Evolutionary conservation across 2,888 invertebrate species (phyloP).

Genomic region (Oscheius myriophilus): DNA sequence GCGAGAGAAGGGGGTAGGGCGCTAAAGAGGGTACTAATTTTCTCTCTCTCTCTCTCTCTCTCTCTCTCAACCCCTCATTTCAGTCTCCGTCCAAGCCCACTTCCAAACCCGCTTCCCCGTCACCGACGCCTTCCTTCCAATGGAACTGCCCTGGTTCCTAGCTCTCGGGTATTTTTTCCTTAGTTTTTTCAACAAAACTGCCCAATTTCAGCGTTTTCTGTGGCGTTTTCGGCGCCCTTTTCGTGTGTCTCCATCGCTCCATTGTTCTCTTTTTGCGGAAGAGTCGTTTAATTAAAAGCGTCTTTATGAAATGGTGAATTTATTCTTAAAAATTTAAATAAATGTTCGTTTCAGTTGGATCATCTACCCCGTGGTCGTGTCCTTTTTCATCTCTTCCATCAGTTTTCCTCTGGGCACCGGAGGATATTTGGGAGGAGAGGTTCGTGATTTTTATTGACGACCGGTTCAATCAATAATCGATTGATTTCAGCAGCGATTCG

Average conservation of each 20-base stretch:
- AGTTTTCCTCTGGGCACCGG: slow-evolving; percentile 92
- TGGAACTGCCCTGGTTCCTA: slow-evolving; percentile 92
- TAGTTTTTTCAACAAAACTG: background rate
- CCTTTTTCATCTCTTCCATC: slow-evolving; percentile 84
- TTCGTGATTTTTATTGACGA: too few species aligned
- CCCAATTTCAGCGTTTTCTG: slow-evolving; percentile 54
- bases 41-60: background rate
- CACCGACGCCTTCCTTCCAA: slow-evolving; percentile 90
- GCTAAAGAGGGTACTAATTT: too few species aligned
- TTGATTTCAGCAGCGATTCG: slow-evolving; percentile 56
- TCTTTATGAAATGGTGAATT: slow-evolving; percentile 64
- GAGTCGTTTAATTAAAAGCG: slow-evolving; percentile 59
- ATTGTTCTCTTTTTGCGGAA: slow-evolving; percentile 65
- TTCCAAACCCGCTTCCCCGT: slow-evolving; percentile 82
- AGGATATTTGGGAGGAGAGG: slow-evolving; percentile 78
- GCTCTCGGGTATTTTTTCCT: slow-evolving; percentile 80
- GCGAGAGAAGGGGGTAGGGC: too few species aligned
- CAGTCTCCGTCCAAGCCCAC: slow-evolving; percentile 90
- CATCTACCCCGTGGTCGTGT: slow-evolving; percentile 83
- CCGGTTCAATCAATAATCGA: background rate
- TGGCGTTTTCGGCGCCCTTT: slow-evolving; percentile 63
- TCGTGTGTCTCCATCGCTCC: slow-evolving; percentile 59
- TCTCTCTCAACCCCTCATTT: background rate
- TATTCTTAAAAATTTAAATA: too few species aligned
- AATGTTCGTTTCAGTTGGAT: slow-evolving; percentile 93